phyloP scores from a whole-genome alignment of 2,888 invertebrate genomes.

The Scrobipalpa atriplicella region DNA sequence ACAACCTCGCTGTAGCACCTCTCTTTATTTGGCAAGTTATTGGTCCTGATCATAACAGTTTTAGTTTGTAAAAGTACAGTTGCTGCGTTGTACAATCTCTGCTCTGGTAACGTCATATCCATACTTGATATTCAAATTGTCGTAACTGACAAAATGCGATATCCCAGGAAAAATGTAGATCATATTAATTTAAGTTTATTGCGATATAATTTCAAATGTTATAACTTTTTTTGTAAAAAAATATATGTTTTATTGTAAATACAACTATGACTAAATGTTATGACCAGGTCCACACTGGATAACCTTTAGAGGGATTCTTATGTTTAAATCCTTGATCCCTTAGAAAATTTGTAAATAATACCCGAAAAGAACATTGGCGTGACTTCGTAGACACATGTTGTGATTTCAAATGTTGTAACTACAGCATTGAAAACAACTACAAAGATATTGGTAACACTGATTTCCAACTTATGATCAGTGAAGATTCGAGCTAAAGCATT shows the following conservation, averaged over 20 bases:
- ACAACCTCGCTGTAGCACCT: conserved; percentile 79
- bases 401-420: conserved; percentile 58
- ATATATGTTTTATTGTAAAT: too few species aligned
- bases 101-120: background rate
- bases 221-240: too few species aligned
- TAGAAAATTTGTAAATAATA: conserved; percentile 59
- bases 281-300: background rate
- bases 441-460: conserved; percentile 55
- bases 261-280: background rate
- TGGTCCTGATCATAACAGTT: background rate
- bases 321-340: conserved; percentile 73
- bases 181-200: too few species aligned
- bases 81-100: background rate
- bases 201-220: too few species aligned
- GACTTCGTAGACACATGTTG: conserved; percentile 71
- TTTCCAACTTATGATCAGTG: conserved; percentile 47
- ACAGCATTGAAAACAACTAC: conserved; percentile 53
- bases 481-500: conserved; percentile 48
- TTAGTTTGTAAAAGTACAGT: background rate
- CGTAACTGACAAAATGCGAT: background rate
- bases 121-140: background rate
- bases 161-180: background rate
- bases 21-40: conserved; percentile 52
- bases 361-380: conserved; percentile 53
- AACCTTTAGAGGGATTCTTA: conserved; percentile 29